Evolutionary conservation across 1,140 invertebrate species (phyloP), one percentile per base, ranked within the genome.

Genomic region (Scaptomyza pallida): DNA sequence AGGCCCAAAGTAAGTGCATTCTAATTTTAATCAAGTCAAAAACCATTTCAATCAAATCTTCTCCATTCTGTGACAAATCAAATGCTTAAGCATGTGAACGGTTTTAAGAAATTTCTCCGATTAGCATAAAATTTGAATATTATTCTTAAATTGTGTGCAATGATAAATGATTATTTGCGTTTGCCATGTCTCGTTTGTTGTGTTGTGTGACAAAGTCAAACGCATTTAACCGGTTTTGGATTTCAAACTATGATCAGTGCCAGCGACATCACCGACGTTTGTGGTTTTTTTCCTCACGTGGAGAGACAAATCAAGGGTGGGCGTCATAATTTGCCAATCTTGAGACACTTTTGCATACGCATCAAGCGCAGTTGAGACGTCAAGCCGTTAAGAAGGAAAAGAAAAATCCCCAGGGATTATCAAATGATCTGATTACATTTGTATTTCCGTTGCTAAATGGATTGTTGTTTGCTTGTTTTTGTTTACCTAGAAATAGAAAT

Each of bases 191-290:
- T 59, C 51, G 12, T 56, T 16, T 57, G 12, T 56, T 16, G 13
- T 33, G 40, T 59, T 51, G 16, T 56, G 19, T 56, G 23, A 5
- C 23, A 59, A 40, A 47, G 23, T 21, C 19, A 45, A 37, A 75
- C 33, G 54, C 51, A 65, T 47, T 69, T 37, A 81, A 85, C 80
- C 73, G 81, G 81, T 86, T 85, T 40, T 15, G 9, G n/a, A n/a
- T 19, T 5, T 37, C n/a, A 4, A 37, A 12, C 19, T 15, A 35
- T 50, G 35, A 15, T 55, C 15, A 13, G 12, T 1, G 17, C 4
- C 19, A 16, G 59, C 44, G 40, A 55, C 35, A 23, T 50, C 40
- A 13, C 33, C 33, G 5, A 21, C 9, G 12, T 65, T 45, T 57
- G 54, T 17, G 47, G 37, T 57, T 52, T 23, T 65, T 55, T 47